Evolutionary conservation across 2,888 invertebrate species (phyloP).

Genomic region (Agrotis exclamationis): DNA sequence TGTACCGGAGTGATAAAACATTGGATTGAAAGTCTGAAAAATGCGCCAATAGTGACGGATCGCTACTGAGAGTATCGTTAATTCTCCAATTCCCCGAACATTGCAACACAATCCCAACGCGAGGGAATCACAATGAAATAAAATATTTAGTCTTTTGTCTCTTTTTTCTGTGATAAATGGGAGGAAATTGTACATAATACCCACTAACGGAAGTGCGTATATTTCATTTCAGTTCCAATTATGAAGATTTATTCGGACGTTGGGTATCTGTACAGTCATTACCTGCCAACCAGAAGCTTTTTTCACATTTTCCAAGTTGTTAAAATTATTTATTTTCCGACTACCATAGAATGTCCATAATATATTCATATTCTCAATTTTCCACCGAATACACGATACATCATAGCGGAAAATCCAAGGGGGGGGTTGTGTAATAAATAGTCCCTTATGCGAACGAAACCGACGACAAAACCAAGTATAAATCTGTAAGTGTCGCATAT

Average conservation of each 20-base stretch:
- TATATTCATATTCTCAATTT: conserved; percentile 17
- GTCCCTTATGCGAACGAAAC: conserved; percentile 16
- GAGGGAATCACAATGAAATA: conserved; percentile 54
- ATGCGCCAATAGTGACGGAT: conserved; percentile 51
- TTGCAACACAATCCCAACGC: conserved; percentile 40
- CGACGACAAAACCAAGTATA: conserved; percentile 41
- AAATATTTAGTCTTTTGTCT: conserved; percentile 46
- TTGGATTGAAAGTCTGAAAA: conserved; percentile 47
- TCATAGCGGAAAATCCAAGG: conserved; percentile 30
- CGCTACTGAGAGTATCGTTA: conserved; percentile 52
- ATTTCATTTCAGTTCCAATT: conserved; percentile 17
- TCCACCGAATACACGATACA: conserved; percentile 33
- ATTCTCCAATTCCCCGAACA: conserved; percentile 56
- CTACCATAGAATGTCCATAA: background rate
- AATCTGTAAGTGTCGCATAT: conserved; percentile 59
- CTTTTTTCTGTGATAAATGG: conserved; percentile 31
- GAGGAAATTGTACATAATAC: conserved; percentile 4
- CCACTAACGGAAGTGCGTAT: background rate
- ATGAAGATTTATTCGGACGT: background rate
- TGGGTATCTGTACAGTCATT: background rate
- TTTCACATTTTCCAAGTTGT: background rate
- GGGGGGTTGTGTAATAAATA: conserved; percentile 51
- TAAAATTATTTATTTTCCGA: background rate
- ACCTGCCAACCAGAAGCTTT: background rate
- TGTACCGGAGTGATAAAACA: conserved; percentile 38